Evolutionary conservation across 2,797 vertebrate genomes (phyloP), one percentile per base, ranked within the genome.

Genomic region (Phoeniculus purpureus): DNA sequence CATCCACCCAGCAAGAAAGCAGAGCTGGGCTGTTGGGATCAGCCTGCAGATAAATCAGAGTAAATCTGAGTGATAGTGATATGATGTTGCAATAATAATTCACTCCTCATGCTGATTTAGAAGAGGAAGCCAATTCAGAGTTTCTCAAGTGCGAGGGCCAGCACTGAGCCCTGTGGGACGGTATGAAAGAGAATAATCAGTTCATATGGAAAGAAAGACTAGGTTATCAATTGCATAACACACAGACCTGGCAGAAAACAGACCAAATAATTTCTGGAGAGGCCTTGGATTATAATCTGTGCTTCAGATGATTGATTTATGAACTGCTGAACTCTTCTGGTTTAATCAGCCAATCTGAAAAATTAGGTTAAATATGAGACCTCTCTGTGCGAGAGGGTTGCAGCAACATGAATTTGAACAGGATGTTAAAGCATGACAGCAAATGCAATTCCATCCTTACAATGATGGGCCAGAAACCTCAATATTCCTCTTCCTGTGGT

Each of bases 61-160:
- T 56, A 93, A 88, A 89, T 88, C 86, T 89, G 84, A 93, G 90
- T 2, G 81, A 95, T 94, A 96, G 85, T 59, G 94, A 87, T 93
- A 78, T 40, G 90, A 85, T 92, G 87, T 94, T 92, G 92, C 89
- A 96, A 96, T 89, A 94, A 81, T 94, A 96, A 94, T 94, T 93
- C 85, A 12, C 81, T 96, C 87, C 94, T 96, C 89, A 92, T 96
- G 94, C 74, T 93, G 87, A 78, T 89, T 91, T 83, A 67, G 94
- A 92, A 94, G 48, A 78, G 31, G 76, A 59, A 95, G 92, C 92
- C 94, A 96, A 81, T 91, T 91, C 87, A 73, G 73, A 80, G n/a
- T 87, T 89, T 93, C 88, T 83, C 66, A 91, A 93, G 60, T 54
- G 62, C n/a, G 43, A 90, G 61, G 77, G 80, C 80, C 87, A 93